Evolutionary conservation across 2,113 vertebrate species (phyloP), one percentile per base, ranked within the genome.

Genomic region (Illadopsis cleaveri): DNA sequence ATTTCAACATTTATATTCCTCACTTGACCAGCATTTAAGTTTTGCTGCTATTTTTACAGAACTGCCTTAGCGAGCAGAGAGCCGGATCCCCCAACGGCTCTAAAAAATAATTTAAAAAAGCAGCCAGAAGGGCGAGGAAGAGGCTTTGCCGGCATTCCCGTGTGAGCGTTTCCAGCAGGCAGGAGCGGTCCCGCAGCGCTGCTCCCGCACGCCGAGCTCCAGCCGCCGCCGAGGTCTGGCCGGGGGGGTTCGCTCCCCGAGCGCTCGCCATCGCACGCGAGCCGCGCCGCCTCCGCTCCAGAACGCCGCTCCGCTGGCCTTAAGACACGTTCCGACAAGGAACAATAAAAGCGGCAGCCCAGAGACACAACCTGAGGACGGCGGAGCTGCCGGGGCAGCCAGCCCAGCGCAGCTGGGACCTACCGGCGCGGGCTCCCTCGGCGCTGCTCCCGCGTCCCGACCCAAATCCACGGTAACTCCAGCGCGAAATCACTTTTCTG

Each of bases 111-210:
- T 44, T 22, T 47, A 48, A 48, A 48, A 48, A 73, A 64, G 54
- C 71, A 0, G 65, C 3, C 1, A 11, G 56, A 14, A 47, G 2
- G 31, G 21, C 3, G 64, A 37, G 1, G 0, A 6, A 0, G 6
- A 1, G 44, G 48, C 35, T 45, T 0, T 10, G 61, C 2, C 3
- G 35, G 47, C 28, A 1, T 15, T 45, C 47, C 75, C 22, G 8
- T 23, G 31, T 3, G 50, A 3, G 58, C 56, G 2, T 7, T 58
- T 11, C 11, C 11, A 21, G 22, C 38, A 3, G 25, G 30, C 61
- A 4, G 72, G 27, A 45, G 57, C 69, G 69, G 1, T 62, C 56
- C 66, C 66, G 57, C 40, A 22, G 66, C 60, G 56, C 31, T 64
- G 85, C 65, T 71, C 65, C 33, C 54, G 62, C 71, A 38, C 61